Evolutionary conservation across 92 coral and sea anemone genomes (phyloP), one percentile per base, ranked within the genome.

Genomic region (Phenganax marumi): DNA sequence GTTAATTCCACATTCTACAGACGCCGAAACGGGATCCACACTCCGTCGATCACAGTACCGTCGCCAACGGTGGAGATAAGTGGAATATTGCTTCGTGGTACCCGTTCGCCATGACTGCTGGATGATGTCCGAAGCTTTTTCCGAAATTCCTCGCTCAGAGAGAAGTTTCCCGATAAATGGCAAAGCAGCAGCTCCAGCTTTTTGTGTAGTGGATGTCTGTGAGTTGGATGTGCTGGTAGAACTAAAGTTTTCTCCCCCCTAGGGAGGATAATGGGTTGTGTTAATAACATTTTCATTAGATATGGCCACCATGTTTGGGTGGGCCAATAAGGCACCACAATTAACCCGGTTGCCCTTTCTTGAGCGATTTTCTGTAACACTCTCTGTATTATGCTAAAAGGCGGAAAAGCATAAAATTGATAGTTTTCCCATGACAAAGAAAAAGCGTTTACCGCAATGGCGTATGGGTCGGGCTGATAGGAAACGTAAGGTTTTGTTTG

Each of bases 11-110:
- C 61, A 62, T 81, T 48, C 65, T n/a, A 87, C 87, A 87, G 90
- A 49, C 64, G 87, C 47, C 39, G 84, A 82, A 87, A 87, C 26
- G 82, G 90, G 90, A 87, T 87, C 57, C 26, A 87, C 68, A 50
- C 73, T 52, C 81, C 75, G 43, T 87, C 26, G 19, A 87, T 74
- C 12, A 81, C 89, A 81, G 86, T 80, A 84, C 77, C 55, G 75
- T 69, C 50, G 60, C 87, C 86, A 83, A 52, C 84, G 22, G 51
- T 75, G 25, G 46, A 85, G 80, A 80, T 88, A 21, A 21, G 84
- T 46, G 66, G 60, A 18, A 52, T 84, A 83, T 47, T 75, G 70
- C 77, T 87, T 76, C 47, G 16, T 52, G 22, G 87, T 87, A 39
- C 89, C 78, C 12, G 64, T 49, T 26, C 80, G 56, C 89, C 86